Evolutionary conservation across 2,888 invertebrate species (phyloP).

Genomic region (Endomychus coccineus): DNA sequence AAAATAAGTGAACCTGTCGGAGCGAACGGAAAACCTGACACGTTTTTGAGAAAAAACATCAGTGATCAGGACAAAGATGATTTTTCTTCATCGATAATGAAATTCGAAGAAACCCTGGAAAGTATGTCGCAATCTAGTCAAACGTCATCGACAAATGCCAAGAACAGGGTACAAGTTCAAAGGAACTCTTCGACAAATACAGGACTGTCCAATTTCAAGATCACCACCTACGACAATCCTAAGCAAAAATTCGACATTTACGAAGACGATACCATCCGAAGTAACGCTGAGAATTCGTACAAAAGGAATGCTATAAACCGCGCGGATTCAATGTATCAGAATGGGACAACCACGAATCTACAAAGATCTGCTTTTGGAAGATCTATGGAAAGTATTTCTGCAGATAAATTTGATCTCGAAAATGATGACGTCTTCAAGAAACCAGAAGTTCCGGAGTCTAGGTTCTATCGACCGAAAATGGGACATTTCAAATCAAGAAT

Average conservation of each 20-base stretch:
- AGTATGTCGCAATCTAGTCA: too few species aligned
- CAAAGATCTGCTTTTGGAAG: constrained; percentile 22
- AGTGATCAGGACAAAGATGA: too few species aligned
- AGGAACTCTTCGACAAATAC: too few species aligned
- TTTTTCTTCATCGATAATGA: too few species aligned
- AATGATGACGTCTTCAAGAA: constrained; percentile 11
- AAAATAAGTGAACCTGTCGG: too few species aligned
- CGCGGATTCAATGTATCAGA: constrained; percentile 4
- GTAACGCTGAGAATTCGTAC: constrained; percentile 32
- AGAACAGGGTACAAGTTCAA: too few species aligned
- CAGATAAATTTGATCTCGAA: constrained; percentile 23
- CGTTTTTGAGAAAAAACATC: too few species aligned
- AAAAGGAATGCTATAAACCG: constrained; percentile 16
- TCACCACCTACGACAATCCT: constrained; percentile 42
- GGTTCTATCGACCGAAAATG: constrained; percentile 30
- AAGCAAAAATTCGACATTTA: constrained; percentile 42
- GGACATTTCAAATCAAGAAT: not conserved
- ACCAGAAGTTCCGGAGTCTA: constrained; percentile 14
- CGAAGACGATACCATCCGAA: constrained; percentile 42
- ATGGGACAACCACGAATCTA: too few species aligned
- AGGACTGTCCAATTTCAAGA: constrained; percentile 43
- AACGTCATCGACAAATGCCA: too few species aligned
- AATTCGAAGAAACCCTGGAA: not conserved
- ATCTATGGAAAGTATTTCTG: constrained; percentile 34
- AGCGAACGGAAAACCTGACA: constrained; percentile 3